These are phyloP conservation scores for Candoia aspera DNA, from an alignment of 2,113 vertebrate species.

Conservation along the genomic window DNA sequence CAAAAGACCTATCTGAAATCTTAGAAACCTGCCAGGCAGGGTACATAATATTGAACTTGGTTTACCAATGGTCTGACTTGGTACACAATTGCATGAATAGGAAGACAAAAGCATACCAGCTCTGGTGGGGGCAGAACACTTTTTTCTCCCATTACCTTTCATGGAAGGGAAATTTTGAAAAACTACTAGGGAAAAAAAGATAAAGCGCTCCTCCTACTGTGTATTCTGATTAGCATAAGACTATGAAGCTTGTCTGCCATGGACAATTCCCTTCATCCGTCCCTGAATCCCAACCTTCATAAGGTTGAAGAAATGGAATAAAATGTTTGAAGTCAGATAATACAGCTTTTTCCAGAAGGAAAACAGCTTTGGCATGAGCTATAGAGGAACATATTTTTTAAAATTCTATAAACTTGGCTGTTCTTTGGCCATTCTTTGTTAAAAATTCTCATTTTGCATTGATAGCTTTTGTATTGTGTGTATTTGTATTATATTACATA, in stretches of 20 bases:
- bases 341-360: slow-evolving; percentile 1
- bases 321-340: neutral
- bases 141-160: neutral
- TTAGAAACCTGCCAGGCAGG: neutral
- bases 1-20: neutral
- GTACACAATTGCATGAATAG: neutral
- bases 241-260: neutral
- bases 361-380: neutral
- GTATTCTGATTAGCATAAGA: neutral
- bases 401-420: neutral
- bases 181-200: neutral
- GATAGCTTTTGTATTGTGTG: neutral
- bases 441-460: neutral
- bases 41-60: neutral
- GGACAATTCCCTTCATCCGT: neutral
- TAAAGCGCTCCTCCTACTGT: neutral
- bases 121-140: neutral
- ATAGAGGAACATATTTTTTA: neutral
- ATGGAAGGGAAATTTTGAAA: neutral
- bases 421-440: neutral
- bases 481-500: neutral
- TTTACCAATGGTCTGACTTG: neutral
- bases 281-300: neutral
- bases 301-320: neutral
- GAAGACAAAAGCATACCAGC: neutral